phyloP scores from a whole-genome alignment of 1,140 invertebrate species.

The Euglossa dilemma region DNA sequence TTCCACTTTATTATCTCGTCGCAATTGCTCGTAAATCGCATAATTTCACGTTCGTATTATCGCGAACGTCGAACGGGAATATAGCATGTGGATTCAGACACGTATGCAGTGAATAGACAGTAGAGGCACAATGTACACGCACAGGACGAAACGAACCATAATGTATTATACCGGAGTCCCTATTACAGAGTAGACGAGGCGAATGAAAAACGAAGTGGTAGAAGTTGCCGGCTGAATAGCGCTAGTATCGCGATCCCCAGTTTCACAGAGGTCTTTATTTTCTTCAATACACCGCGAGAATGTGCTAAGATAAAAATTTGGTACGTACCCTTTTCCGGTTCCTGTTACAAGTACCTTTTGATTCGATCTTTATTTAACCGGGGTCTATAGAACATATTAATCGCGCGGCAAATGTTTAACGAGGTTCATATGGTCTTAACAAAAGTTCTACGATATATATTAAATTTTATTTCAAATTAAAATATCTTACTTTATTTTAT shows the following conservation, averaged over 20 bases:
- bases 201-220: conserved; percentile 28
- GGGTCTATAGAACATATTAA: too few relatives aligned
- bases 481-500: too few relatives aligned
- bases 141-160: background rate
- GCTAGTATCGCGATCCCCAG: background rate
- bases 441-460: too few relatives aligned
- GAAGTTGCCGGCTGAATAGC: conserved; percentile 25
- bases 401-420: too few relatives aligned
- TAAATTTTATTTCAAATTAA: too few relatives aligned
- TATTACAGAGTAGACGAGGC: conserved; percentile 18
- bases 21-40: conserved; percentile 26
- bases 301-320: background rate
- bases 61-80: background rate
- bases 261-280: conserved; percentile 6
- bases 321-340: background rate
- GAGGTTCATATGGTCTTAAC: too few relatives aligned
- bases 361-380: too few relatives aligned
- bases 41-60: conserved; percentile 29
- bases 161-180: conserved; percentile 28
- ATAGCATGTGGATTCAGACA: background rate
- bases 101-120: conserved; percentile 10
- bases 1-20: conserved; percentile 22
- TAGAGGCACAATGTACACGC: background rate
- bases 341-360: background rate
- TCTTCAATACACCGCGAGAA: background rate